phyloP scores from a whole-genome alignment of 2,797 vertebrate genomes.

The Sebastes itinus region DNA sequence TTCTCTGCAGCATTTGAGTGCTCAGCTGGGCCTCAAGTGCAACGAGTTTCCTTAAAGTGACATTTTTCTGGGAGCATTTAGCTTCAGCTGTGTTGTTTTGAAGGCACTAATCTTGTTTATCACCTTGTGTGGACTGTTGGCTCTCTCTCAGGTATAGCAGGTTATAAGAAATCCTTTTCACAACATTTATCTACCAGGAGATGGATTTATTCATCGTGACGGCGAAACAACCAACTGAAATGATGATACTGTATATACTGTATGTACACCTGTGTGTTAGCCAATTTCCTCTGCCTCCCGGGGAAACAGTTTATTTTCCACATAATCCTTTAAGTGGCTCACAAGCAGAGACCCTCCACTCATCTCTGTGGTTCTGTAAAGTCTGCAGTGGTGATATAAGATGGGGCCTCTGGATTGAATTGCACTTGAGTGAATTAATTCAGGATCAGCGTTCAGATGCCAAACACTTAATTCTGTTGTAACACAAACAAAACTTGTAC shows the following conservation, averaged over 20 bases:
- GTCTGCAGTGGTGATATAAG: neutral
- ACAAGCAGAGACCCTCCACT: neutral
- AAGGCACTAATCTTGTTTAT: slow-evolving; percentile 17
- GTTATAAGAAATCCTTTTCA: neutral
- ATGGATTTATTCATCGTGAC: neutral
- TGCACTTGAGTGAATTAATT: slow-evolving; percentile 1
- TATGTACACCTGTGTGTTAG: neutral
- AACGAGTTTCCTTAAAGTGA: neutral
- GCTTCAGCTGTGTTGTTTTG: neutral
- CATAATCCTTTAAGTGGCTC: slow-evolving; percentile 6
- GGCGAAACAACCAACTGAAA: neutral
- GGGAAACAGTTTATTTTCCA: slow-evolving; percentile 8
- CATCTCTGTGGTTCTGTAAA: neutral
- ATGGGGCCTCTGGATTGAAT: neutral
- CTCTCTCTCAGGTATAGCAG: neutral
- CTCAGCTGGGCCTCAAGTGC: neutral
- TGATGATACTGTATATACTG: neutral
- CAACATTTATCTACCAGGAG: neutral
- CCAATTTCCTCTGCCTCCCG: neutral
- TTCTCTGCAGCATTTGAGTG: neutral
- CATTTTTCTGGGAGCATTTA: neutral
- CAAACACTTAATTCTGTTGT: neutral
- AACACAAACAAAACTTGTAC: neutral
- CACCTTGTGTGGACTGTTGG: neutral
- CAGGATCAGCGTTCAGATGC: neutral